Base-by-base conservation (phyloP, 2,888 invertebrate genomes). In the Drosophila tripunctata region DNA sequence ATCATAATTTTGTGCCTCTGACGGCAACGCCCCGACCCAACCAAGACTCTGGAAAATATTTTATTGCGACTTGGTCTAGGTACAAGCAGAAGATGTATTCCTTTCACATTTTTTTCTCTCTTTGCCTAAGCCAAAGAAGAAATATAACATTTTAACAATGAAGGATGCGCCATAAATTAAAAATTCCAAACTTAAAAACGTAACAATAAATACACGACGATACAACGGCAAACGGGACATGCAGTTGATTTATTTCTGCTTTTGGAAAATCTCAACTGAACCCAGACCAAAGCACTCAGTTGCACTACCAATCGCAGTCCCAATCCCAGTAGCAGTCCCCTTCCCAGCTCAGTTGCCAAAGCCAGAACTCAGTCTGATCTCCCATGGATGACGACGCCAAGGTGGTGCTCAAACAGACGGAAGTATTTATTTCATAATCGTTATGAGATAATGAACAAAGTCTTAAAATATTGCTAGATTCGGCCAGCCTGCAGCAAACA, bases 1-100 rank as follows among this genome's bases (percentile, higher is more conserved):
- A 90, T 90, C 90, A 90, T 84, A 84, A 87, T 84, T 84, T 82
- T 68, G 78, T 71, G 73, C 82, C 74, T 78, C 74, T 76, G 77
- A 68, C 73, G 72, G 52, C 65, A 56, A 58, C 63, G 70, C 76
- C 69, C 69, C 58, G 57, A 36, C 33, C 40, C 35, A 10, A 27
- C n/a, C n/a, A 24, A 61, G 47, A 60, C 57, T 75, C 67, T 75
- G 72, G 54, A 68, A 77, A 74, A 80, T 80, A 86, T 79, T 82
- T 77, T 77, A 87, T 78, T 88, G 67, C 84, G 43, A 50, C 38
- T 51, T 54, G 35, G 51, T 36, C 21, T 52, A 69, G 65, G 75
- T 66, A 69, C 14, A 43, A 62, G 54, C 60, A 55, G 66, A 66
- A 61, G 71, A 70, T 70, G 66, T 60, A 70, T 75, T 70, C 36